Evolutionary conservation across 2,888 invertebrate species (phyloP), one percentile per base, ranked within the genome.

Genomic region (Andricus curvator): DNA sequence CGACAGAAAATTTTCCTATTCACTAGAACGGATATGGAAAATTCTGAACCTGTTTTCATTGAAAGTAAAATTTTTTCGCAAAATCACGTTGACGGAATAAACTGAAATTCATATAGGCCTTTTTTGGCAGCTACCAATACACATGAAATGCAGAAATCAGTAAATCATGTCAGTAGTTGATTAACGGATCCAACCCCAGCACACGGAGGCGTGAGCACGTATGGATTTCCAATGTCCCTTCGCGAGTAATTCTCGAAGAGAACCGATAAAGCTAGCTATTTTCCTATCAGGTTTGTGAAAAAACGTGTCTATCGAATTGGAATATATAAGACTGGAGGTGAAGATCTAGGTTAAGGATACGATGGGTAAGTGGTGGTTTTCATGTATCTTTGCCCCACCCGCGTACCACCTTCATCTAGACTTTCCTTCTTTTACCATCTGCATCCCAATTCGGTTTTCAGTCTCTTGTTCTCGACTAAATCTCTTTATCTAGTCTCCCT

Each of bases 291-390:
- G 84, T 78, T 86, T 84, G 82, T 84, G 86, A 85, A 85, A 86
- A 88, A 87, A 86, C 85, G 88, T 87, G 86, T 89, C 86, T 86
- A 88, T 88, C 87, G 88, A 88, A 88, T 89, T 86, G 87, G 86
- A 88, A 89, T 89, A 85, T 86, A 88, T 87, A 88, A 88, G 84
- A 82, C 79, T 76, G 80, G 78, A 82, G 60, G 80, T 76, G 79
- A 41, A 83, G 82, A 85, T 83, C 82, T 81, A 78, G 77, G 74
- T 81, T 80, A 83, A 83, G 86, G 85, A 87, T 84, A 85, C 78
- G 82, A 66, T 78, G 80, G 48, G 77, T 85, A 83, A 82, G 82
- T 78, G 83, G 84, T 79, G 78, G 83, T 86, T 86, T 85, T 67
- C 78, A 74, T 83, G 67, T 78, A 78, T 83, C 80, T 82, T 77